Percentiles rank a stretch among this genome's conserved stretches.
Conservation (phyloP, 2,113 vertebrate genomes). For the Alces alces region DNA sequence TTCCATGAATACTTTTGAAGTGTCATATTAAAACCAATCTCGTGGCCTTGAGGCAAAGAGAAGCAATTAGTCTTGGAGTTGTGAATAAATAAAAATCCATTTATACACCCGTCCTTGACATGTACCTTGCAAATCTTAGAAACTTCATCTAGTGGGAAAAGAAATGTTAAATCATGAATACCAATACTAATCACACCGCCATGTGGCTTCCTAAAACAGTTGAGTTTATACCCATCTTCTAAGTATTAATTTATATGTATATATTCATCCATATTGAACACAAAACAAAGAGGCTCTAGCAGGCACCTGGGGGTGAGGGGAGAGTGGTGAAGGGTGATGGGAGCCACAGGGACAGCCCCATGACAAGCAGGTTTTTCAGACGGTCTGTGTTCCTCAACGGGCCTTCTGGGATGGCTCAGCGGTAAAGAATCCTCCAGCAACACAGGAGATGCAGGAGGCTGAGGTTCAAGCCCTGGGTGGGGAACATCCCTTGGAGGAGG, state of each 20-base stretch:
- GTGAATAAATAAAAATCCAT: slow-evolving; percentile 92
- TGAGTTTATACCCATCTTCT: slow-evolving; percentile 79
- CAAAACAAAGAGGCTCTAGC: slow-evolving; percentile 69
- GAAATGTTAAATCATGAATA: slow-evolving; percentile 83
- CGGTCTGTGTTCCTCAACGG: neutral
- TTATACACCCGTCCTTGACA: slow-evolving; percentile 90
- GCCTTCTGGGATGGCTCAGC: neutral
- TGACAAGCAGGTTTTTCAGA: neutral
- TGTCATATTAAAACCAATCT: slow-evolving; percentile 91
- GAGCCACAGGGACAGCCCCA: neutral
- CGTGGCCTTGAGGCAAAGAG: slow-evolving; percentile 88
- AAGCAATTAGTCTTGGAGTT: slow-evolving; percentile 91
- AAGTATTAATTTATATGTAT: slow-evolving; percentile 85
- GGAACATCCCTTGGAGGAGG: neutral
- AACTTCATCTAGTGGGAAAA: slow-evolving; percentile 90
- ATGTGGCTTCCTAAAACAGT: slow-evolving; percentile 76
- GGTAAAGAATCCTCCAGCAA: neutral
- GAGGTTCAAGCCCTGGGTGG: neutral
- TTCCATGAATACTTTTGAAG: slow-evolving; percentile 90
- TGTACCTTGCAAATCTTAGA: slow-evolving; percentile 89
- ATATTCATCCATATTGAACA: slow-evolving; percentile 78
- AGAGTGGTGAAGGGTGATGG: neutral
- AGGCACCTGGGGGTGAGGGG: neutral
- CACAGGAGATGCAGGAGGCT: neutral
- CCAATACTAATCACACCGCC: slow-evolving; percentile 77